phyloP scores from a whole-genome alignment of 2,888 invertebrate species.

The Tenthredo livida region DNA sequence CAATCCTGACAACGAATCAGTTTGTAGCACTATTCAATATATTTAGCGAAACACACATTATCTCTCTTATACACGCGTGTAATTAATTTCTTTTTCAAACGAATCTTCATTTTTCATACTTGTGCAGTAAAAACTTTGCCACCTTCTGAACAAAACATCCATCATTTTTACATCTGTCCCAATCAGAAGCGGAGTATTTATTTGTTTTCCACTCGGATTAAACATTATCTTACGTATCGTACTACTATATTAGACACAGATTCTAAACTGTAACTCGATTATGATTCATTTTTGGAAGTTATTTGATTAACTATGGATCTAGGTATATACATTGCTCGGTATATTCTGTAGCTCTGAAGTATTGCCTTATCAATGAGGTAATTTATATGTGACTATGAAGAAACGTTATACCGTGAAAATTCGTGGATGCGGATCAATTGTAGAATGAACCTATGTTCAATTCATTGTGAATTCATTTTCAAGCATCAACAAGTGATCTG shows the following conservation, averaged over 20 bases:
- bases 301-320: neutral
- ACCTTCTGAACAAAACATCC: neutral
- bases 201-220: neutral
- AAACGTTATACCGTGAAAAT: neutral
- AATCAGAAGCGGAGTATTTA: neutral
- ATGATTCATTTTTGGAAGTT: neutral
- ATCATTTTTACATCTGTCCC: neutral
- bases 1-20: neutral
- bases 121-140: neutral
- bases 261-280: neutral
- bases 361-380: neutral
- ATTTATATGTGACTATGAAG: neutral
- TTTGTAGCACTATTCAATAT: neutral
- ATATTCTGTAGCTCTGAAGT: neutral
- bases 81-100: neutral
- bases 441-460: no score
- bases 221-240: neutral
- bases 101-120: neutral
- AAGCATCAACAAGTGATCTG: no score
- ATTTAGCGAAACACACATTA: slow-evolving; percentile 43
- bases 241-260: neutral
- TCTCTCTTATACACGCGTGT: slow-evolving; percentile 31
- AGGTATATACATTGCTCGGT: neutral
- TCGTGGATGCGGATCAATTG: no score
- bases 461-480: no score